Evolutionary conservation across 2,113 vertebrate genomes (phyloP).

Genomic region (Amphiprion percula): DNA sequence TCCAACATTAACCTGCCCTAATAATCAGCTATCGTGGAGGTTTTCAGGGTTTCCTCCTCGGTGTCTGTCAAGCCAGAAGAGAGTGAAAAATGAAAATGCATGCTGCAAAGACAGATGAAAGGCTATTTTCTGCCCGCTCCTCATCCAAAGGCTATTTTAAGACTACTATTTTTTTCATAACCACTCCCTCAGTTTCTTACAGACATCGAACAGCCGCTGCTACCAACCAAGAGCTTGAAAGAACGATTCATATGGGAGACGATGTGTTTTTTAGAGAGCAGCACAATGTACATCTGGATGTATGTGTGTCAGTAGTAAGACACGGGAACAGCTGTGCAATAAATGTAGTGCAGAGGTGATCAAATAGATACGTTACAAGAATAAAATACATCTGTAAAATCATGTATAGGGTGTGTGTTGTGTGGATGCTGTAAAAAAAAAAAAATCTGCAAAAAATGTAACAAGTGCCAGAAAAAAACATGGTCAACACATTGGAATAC

Average conservation of each 20-base stretch:
- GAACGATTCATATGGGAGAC: slow-evolving; percentile 1
- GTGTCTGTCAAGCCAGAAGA: slow-evolving; percentile 1
- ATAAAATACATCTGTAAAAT: too few species aligned
- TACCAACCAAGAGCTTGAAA: slow-evolving; percentile 16
- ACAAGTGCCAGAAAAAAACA: too few species aligned
- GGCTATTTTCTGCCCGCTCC: slow-evolving; percentile 59
- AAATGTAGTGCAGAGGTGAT: slow-evolving; percentile 3
- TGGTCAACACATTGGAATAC: too few species aligned
- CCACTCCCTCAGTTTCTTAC: slow-evolving; percentile 48
- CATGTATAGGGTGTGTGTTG: neutral
- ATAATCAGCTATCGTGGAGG: neutral
- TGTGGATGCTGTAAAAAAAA: neutral
- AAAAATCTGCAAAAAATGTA: too few species aligned
- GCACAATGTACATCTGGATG: slow-evolving; percentile 26
- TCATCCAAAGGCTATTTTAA: slow-evolving; percentile 73
- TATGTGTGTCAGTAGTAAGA: neutral
- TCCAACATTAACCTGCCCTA: neutral
- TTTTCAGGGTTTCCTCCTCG: slow-evolving; percentile 16
- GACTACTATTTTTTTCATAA: slow-evolving; percentile 49
- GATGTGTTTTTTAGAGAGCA: slow-evolving; percentile 32
- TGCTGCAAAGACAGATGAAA: slow-evolving; percentile 55
- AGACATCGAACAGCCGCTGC: slow-evolving; percentile 63
- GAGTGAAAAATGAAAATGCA: neutral
- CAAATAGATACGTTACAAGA: neutral
- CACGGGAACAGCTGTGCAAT: neutral